A percentile compares a stretch with the other conserved stretches of the same genome.
Evolutionary conservation across 2,113 vertebrate species (phyloP).

Genomic region (Eulemur rufifrons): DNA sequence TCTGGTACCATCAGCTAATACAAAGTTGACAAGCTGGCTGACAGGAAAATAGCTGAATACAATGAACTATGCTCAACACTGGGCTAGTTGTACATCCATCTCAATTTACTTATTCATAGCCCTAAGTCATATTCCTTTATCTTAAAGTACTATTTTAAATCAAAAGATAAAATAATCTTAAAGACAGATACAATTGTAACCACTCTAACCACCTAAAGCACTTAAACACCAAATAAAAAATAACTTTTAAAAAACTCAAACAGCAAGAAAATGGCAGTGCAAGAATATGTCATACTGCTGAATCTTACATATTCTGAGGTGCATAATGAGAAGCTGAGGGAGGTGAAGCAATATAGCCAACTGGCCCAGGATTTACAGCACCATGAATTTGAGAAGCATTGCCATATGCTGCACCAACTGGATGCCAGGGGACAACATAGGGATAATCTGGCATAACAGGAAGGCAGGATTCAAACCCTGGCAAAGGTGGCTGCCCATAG

Average conservation of each 20-base stretch:
- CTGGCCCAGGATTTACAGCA: conserved; percentile 82
- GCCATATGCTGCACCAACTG: conserved; percentile 81
- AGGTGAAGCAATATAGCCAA: conserved; percentile 86
- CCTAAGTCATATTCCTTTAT: conserved; percentile 28
- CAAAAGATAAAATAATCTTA: conserved; percentile 64
- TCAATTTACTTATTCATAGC: conserved; percentile 50
- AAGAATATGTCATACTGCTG: conserved; percentile 20
- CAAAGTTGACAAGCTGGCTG: conserved; percentile 42
- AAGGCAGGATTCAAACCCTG: conserved; percentile 89
- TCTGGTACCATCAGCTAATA: conserved; percentile 51
- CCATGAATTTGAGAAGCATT: conserved; percentile 75
- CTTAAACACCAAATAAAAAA: conserved; percentile 58
- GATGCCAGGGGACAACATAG: conserved; percentile 84
- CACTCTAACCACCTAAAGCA: conserved; percentile 28
- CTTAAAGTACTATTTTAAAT: conserved; percentile 70
- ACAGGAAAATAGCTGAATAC: conserved; percentile 42
- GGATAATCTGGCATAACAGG: conserved; percentile 85
- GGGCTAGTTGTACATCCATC: conserved; percentile 30
- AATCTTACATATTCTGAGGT: conserved; percentile 86
- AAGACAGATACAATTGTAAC: conserved; percentile 56
- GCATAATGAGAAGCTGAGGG: conserved; percentile 86
- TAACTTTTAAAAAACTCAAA: conserved; percentile 7
- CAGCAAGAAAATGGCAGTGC: conserved; percentile 58
- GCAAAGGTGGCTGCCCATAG: conserved; percentile 82
- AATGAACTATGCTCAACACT: conserved; percentile 27